These are phyloP conservation scores for Phthorimaea operculella DNA, from an alignment of 1,140 invertebrate genomes.

Conservation along the genomic window DNA sequence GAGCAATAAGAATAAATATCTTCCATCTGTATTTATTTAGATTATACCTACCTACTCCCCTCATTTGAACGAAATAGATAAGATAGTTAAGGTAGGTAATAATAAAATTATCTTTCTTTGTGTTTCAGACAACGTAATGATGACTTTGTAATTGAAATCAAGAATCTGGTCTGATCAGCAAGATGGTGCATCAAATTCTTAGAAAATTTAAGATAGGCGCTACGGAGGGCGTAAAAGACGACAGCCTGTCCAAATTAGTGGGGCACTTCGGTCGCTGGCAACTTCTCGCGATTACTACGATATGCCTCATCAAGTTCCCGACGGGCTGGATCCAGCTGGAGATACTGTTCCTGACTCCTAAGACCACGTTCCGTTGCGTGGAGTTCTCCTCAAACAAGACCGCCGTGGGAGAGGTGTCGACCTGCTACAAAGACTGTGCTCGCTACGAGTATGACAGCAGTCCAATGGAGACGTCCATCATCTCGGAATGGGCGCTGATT, in stretches of 20 bases:
- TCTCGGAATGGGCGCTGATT: slow-evolving; percentile 67
- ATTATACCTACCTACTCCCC: too few species aligned
- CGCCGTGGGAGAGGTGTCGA: slow-evolving; percentile 14
- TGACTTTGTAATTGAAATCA: too few species aligned
- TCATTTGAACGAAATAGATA: too few species aligned
- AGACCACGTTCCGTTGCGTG: slow-evolving; percentile 29
- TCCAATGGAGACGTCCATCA: slow-evolving; percentile 61
- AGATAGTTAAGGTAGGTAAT: too few species aligned
- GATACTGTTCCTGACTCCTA: slow-evolving; percentile 59
- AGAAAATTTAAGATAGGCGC: slow-evolving; percentile 7
- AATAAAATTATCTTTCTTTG: too few species aligned
- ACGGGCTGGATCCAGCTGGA: slow-evolving; percentile 69
- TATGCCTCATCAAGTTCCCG: slow-evolving; percentile 68
- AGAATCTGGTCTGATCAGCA: neutral
- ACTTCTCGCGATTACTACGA: slow-evolving; percentile 56
- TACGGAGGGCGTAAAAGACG: slow-evolving; percentile 27
- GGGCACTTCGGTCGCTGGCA: slow-evolving; percentile 72
- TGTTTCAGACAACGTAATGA: too few species aligned
- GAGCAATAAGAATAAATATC: too few species aligned
- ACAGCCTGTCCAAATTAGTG: slow-evolving; percentile 42
- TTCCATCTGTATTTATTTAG: too few species aligned
- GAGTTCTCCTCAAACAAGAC: slow-evolving; percentile 28
- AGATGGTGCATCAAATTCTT: slow-evolving; percentile 34
- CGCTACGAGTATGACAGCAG: slow-evolving; percentile 54
- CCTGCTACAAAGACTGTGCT: slow-evolving; percentile 39